Conservation (phyloP, 2,888 invertebrate species). For the Psylliodes chrysocephalus region DNA sequence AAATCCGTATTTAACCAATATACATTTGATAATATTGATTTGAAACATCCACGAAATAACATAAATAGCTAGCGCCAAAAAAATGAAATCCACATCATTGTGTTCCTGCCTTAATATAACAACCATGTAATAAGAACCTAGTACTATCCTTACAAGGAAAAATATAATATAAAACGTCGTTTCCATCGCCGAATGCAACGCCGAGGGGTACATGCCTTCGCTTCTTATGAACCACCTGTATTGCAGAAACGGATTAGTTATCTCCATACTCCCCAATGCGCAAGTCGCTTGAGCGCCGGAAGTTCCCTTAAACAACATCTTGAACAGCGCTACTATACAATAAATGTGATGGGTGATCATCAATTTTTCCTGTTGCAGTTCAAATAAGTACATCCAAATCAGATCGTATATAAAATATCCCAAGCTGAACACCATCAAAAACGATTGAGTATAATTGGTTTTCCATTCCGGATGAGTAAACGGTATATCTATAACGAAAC, state of each 20-base stretch:
- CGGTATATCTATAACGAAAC: slow-evolving; percentile 56
- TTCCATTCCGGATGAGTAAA: slow-evolving; percentile 55
- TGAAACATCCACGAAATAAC: slow-evolving; percentile 60
- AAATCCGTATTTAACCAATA: neutral
- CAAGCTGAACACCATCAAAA: slow-evolving; percentile 69
- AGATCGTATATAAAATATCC: slow-evolving; percentile 74
- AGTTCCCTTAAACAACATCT: slow-evolving; percentile 65
- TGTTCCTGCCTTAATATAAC: slow-evolving; percentile 62
- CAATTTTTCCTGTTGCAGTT: slow-evolving; percentile 52
- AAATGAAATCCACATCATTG: slow-evolving; percentile 62
- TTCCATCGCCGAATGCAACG: slow-evolving; percentile 65
- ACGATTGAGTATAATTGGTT: slow-evolving; percentile 52
- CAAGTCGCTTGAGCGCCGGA: slow-evolving; percentile 69
- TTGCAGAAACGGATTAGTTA: slow-evolving; percentile 73
- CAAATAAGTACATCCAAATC: slow-evolving; percentile 62
- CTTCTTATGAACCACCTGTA: slow-evolving; percentile 71
- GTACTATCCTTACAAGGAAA: slow-evolving; percentile 65
- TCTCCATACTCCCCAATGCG: slow-evolving; percentile 69
- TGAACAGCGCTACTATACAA: slow-evolving; percentile 66
- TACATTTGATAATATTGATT: slow-evolving; percentile 52
- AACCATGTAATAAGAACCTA: slow-evolving; percentile 67
- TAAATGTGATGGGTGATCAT: slow-evolving; percentile 69
- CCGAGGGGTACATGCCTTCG: slow-evolving; percentile 65
- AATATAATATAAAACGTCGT: slow-evolving; percentile 66
- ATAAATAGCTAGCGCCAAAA: slow-evolving; percentile 56